A percentile compares a stretch with the other conserved stretches of the same genome.
Evolutionary conservation across 2,888 invertebrate species (phyloP).

Genomic region (Cataglyphis albicans): DNA sequence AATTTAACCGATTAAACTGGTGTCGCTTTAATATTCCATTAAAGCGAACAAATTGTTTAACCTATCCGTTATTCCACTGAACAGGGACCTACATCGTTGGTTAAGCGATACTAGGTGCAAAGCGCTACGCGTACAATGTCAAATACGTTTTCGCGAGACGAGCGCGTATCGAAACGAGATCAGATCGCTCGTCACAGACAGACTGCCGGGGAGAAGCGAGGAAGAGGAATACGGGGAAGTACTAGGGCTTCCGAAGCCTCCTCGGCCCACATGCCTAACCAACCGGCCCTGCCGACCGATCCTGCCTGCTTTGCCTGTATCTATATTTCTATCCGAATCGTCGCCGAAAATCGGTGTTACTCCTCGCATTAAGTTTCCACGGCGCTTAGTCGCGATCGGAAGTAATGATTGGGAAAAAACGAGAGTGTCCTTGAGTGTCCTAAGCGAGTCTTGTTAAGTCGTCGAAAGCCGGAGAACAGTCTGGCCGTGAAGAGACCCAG

Average conservation of each 20-base stretch:
- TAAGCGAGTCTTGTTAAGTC: constrained; percentile 26
- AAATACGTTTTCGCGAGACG: constrained; percentile 52
- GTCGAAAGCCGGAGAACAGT: constrained; percentile 43
- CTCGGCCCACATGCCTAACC: constrained; percentile 57
- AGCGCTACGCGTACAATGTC: constrained; percentile 23
- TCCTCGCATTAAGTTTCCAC: constrained; percentile 66
- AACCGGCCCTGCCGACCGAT: constrained; percentile 33
- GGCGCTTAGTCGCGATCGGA: constrained; percentile 59
- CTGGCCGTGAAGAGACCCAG: background rate
- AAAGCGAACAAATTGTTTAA: constrained; percentile 1
- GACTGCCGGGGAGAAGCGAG: constrained; percentile 68
- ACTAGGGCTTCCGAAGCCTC: constrained; percentile 84
- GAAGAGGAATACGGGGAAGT: constrained; percentile 77
- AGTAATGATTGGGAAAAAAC: constrained; percentile 60
- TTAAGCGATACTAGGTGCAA: background rate
- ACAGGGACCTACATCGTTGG: background rate
- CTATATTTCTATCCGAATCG: constrained; percentile 77
- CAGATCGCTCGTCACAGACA: constrained; percentile 65
- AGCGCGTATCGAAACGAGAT: constrained; percentile 65
- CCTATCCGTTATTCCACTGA: background rate
- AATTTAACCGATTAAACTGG: background rate
- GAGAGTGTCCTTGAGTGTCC: background rate
- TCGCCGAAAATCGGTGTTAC: constrained; percentile 75
- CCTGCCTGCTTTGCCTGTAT: constrained; percentile 69
- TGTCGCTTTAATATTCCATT: background rate